These are phyloP conservation scores for Paratilapia polleni DNA, from an alignment of 2,113 vertebrate species.

Conservation along the genomic window DNA sequence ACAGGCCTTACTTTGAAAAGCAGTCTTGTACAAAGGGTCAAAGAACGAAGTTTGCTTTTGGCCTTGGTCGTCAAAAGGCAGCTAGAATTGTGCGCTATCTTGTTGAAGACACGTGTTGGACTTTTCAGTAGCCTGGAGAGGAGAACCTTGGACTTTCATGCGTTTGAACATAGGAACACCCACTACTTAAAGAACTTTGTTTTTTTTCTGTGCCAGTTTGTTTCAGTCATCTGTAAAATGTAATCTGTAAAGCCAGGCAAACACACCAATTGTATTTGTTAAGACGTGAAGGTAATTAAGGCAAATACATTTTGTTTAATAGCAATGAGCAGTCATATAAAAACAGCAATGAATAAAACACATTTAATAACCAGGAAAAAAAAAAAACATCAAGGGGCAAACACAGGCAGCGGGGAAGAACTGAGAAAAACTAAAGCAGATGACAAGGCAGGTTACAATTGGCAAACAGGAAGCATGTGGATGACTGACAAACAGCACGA, in stretches of 20 bases:
- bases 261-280: not conserved
- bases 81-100: not conserved
- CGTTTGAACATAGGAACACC: slow-evolving; percentile 19
- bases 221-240: slow-evolving; percentile 15
- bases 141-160: slow-evolving; percentile 57
- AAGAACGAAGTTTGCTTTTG: slow-evolving; percentile 13
- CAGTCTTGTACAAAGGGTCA: slow-evolving; percentile 48
- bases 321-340: not conserved
- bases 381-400: not conserved
- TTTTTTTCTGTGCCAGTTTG: not conserved
- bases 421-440: not conserved
- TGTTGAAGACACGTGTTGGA: slow-evolving; percentile 17
- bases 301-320: not conserved
- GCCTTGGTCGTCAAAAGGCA: slow-evolving; percentile 55
- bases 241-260: not conserved
- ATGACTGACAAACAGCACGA: slow-evolving; percentile 25
- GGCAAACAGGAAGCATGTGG: slow-evolving; percentile 14
- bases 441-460: slow-evolving; percentile 2
- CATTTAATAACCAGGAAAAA: not conserved
- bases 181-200: not conserved
- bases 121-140: not conserved
- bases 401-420: not conserved
- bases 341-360: not conserved
- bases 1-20: slow-evolving; percentile 43
- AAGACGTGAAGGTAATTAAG: not conserved